A percentile compares a stretch with the other conserved stretches of the same genome.
phyloP scores from a whole-genome alignment of 2,797 vertebrate species.

The Darevskia nairensis region DNA sequence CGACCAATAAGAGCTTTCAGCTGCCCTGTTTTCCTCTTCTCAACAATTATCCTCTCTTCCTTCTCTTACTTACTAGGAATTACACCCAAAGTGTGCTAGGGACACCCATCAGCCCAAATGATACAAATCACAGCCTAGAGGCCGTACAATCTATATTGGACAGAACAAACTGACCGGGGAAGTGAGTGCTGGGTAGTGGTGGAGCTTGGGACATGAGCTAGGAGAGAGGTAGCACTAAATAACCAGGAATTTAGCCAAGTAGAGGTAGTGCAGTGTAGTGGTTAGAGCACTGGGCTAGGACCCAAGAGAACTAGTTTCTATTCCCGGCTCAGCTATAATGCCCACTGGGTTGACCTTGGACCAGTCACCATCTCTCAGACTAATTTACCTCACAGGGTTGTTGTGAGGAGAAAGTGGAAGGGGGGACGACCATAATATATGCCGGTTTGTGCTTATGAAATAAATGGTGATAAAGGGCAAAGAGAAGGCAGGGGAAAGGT shows the following conservation, averaged over 20 bases:
- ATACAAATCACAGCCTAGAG: not conserved
- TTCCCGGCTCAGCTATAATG: too few species aligned
- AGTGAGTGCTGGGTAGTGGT: not conserved
- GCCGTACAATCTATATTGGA: not conserved
- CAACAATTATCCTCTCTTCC: conserved; percentile 34
- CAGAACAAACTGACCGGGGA: not conserved
- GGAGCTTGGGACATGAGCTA: not conserved
- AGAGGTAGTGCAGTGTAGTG: too few species aligned
- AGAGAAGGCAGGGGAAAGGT: not conserved
- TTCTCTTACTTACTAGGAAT: conserved; percentile 36
- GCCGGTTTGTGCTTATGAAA: not conserved
- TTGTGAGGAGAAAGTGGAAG: too few species aligned
- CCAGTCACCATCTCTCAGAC: too few species aligned
- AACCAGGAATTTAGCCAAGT: not conserved
- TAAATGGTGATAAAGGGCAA: not conserved
- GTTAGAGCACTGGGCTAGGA: too few species aligned
- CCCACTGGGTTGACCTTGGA: too few species aligned
- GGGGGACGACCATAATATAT: too few species aligned
- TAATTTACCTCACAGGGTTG: too few species aligned
- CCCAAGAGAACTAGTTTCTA: too few species aligned
- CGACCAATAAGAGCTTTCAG: conserved; percentile 13
- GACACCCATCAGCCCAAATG: not conserved
- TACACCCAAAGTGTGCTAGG: not conserved
- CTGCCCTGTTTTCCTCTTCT: conserved; percentile 42
- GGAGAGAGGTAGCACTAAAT: not conserved